phyloP scores from a whole-genome alignment of 2,888 invertebrate species.

The Ctena decussata region DNA sequence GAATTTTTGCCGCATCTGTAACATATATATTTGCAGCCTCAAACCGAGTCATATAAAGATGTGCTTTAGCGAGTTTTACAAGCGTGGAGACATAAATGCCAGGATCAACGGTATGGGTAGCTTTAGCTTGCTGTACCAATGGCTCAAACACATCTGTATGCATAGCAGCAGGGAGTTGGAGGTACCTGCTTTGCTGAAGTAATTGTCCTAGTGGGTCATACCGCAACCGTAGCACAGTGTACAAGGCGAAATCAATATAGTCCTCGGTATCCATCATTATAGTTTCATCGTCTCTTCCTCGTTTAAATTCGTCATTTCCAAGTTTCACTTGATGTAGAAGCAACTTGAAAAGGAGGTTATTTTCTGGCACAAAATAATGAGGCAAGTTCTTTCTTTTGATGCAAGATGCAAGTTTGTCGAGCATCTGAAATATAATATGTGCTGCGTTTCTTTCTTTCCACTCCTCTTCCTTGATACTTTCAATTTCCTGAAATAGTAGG shows the following conservation, averaged over 20 bases:
- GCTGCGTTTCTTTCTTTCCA: slow-evolving; percentile 32
- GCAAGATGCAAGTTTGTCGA: slow-evolving; percentile 23
- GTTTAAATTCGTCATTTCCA: slow-evolving; percentile 1
- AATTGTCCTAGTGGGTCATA: slow-evolving; percentile 33
- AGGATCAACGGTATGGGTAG: neutral
- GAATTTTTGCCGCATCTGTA: slow-evolving; percentile 1
- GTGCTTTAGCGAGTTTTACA: slow-evolving; percentile 27
- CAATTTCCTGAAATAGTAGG: slow-evolving; percentile 30
- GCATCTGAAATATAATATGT: slow-evolving; percentile 11
- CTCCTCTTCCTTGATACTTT: neutral
- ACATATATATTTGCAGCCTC: slow-evolving; percentile 12
- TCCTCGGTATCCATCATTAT: slow-evolving; percentile 1
- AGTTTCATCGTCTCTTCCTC: neutral
- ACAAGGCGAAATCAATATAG: slow-evolving; percentile 23
- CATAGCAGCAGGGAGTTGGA: slow-evolving; percentile 12
- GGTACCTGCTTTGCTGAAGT: slow-evolving; percentile 22
- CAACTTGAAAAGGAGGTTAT: slow-evolving; percentile 34
- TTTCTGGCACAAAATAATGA: slow-evolving; percentile 31
- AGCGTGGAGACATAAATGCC: slow-evolving; percentile 10
- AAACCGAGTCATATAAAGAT: slow-evolving; percentile 4
- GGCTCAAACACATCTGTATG: slow-evolving; percentile 33
- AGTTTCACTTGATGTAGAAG: neutral
- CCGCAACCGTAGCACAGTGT: slow-evolving; percentile 23
- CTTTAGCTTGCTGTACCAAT: slow-evolving; percentile 14
- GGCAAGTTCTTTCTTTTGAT: slow-evolving; percentile 21